A percentile compares a stretch with the other conserved stretches of the same genome.
Conservation (phyloP, 2,888 invertebrate genomes). For the Cremastinae sp. region DNA sequence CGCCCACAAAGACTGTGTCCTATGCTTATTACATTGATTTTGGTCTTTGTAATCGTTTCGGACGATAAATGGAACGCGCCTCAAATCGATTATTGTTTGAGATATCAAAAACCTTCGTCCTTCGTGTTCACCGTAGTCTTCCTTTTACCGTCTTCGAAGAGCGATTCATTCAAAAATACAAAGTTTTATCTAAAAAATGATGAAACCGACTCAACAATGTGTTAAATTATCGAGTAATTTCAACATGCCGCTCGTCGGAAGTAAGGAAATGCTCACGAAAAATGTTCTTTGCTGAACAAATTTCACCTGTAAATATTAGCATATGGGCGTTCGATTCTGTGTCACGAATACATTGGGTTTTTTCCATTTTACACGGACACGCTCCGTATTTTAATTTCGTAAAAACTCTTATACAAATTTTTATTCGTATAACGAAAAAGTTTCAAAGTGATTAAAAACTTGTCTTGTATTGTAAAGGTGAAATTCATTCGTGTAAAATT, state of each 20-base stretch:
- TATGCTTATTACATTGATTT: too few relatives aligned
- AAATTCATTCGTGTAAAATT: conserved; percentile 51
- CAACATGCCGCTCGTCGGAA: conserved; percentile 83
- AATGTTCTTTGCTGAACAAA: neutral
- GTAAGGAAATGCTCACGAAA: conserved; percentile 77
- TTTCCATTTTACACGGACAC: neutral
- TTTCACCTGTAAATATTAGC: neutral
- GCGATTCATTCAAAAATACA: conserved; percentile 5
- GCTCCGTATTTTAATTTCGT: neutral
- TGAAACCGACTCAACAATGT: conserved; percentile 59
- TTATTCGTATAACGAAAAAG: too few relatives aligned
- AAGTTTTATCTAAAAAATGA: conserved; percentile 39
- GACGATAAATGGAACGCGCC: too few relatives aligned
- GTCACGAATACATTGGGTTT: neutral
- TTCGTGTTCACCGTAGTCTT: too few relatives aligned
- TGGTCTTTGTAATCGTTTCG: too few relatives aligned
- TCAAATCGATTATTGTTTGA: too few relatives aligned
- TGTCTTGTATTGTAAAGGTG: neutral
- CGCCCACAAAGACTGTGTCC: too few relatives aligned
- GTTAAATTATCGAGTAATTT: conserved; percentile 80
- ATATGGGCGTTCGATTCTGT: neutral
- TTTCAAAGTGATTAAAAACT: too few relatives aligned
- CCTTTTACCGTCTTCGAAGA: too few relatives aligned
- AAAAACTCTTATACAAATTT: too few relatives aligned
- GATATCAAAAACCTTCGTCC: too few relatives aligned